Evolutionary conservation across 2,888 invertebrate species (phyloP), one percentile per base, ranked within the genome.

Genomic region (Cyrtodaria siliqua): DNA sequence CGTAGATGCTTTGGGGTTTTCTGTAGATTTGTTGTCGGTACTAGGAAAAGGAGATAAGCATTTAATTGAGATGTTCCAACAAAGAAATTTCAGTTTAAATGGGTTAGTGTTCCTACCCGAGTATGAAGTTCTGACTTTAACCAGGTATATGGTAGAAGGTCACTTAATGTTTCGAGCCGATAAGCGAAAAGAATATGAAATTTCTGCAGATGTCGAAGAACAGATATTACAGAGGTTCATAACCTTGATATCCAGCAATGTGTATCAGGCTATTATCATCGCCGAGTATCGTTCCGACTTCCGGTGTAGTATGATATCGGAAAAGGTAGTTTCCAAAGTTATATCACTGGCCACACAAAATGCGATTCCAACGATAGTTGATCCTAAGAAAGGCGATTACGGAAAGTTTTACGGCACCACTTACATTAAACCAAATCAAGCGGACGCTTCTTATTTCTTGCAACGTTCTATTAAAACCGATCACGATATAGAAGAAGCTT

Each of bases 251-350:
- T 18, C 33, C 8, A 14, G 14, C 1, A 18, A 14, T 2, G 6
- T 14, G 2, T 67, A 67, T 18, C 18, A 56, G 6, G 61, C 38
- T 1, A 18, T 61, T 24, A 18, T 73, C 23, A 4, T 73, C n/a
- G 66, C 61, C n/a, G 73, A 73, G 14, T 73, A 73, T 29, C 14
- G 66, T 20, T 73, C 61, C n/a, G 73, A 73, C 20, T 73, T 67
- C 24, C 18, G 62, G 24, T 44, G 42, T 18, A 66, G 73, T 20
- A 49, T 67, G 27, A 20, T 67, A n/a, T 53, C 67, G n/a, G 29
- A 49, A 1, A 12, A 33, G 6, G 40, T 57, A 23, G 38, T 55
- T 0, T 47, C 59, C 12, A 14, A 9, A 1, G 24, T 66, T 12
- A 67, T 73, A n/a, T 26, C 29, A 12, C 6, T 33, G 2, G 49